phyloP scores from a whole-genome alignment of 2,113 vertebrate genomes.

The Cyprinodon variegatus region DNA sequence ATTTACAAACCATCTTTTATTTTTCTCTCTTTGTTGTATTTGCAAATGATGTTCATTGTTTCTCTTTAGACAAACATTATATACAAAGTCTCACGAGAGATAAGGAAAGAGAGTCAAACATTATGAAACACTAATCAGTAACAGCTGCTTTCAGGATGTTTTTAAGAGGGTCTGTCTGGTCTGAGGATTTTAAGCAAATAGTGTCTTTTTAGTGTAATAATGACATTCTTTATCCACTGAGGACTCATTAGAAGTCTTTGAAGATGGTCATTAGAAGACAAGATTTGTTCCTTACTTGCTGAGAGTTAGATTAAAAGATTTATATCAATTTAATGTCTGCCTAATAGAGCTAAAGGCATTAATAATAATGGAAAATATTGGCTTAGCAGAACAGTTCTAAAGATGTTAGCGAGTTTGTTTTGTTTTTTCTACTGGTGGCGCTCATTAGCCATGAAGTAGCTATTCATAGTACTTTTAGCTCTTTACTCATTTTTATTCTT shows the following conservation, averaged over 20 bases:
- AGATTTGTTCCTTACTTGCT: constrained; percentile 4
- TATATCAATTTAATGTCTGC: constrained; percentile 1
- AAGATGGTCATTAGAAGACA: not conserved
- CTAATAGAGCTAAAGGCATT: not conserved
- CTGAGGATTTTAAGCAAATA: constrained; percentile 23
- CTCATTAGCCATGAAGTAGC: not conserved
- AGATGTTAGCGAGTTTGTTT: not conserved
- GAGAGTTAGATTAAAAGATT: constrained; percentile 8
- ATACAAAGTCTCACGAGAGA: constrained; percentile 25
- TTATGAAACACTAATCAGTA: constrained; percentile 33
- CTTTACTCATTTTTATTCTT: not conserved
- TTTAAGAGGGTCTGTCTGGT: not conserved
- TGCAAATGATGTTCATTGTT: constrained; percentile 26
- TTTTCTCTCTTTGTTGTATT: constrained; percentile 31
- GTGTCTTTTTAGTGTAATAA: not conserved
- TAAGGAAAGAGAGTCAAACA: constrained; percentile 11
- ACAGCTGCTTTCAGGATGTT: constrained; percentile 4
- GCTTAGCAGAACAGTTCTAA: not conserved
- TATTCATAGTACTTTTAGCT: not conserved
- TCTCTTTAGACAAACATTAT: constrained; percentile 10
- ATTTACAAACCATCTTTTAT: constrained; percentile 16
- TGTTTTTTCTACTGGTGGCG: no score
- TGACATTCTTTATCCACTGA: constrained; percentile 10
- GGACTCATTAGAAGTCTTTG: constrained; percentile 1
- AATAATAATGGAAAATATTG: not conserved